Evolutionary conservation across 2,113 vertebrate genomes (phyloP).

Genomic region (Oenanthe oenanthe): DNA sequence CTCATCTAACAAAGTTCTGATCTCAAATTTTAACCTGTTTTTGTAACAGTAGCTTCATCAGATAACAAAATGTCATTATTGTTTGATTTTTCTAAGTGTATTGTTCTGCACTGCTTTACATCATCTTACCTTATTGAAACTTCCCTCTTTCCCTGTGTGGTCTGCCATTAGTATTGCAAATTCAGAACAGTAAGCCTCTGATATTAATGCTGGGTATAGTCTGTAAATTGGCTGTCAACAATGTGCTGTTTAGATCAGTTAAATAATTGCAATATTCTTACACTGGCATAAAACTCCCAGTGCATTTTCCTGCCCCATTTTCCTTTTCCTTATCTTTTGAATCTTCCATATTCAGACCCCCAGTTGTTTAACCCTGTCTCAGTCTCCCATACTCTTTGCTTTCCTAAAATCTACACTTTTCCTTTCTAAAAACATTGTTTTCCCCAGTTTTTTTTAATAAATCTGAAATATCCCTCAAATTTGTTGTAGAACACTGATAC

Average conservation of each 20-base stretch:
- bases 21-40: slow-evolving; percentile 36
- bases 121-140: slow-evolving; percentile 6
- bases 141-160: slow-evolving; percentile 20
- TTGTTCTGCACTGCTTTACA: slow-evolving; percentile 27
- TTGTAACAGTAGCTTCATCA: background rate
- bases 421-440: slow-evolving; percentile 30
- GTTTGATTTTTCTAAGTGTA: slow-evolving; percentile 3
- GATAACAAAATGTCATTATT: background rate
- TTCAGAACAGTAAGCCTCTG: background rate
- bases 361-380: slow-evolving; percentile 12
- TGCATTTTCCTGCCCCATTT: slow-evolving; percentile 35
- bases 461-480: slow-evolving; percentile 52
- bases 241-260: background rate
- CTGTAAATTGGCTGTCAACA: slow-evolving; percentile 5
- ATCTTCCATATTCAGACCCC: slow-evolving; percentile 10
- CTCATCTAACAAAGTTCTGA: slow-evolving; percentile 56
- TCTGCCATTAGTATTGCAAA: slow-evolving; percentile 36
- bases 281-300: slow-evolving; percentile 9
- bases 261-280: background rate
- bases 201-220: background rate
- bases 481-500: slow-evolving; percentile 66
- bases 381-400: background rate
- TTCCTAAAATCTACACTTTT: slow-evolving; percentile 5
- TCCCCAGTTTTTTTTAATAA: background rate
- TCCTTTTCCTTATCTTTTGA: slow-evolving; percentile 24